phyloP scores from a whole-genome alignment of 1,140 invertebrate genomes.

The Platyscapa corneri region DNA sequence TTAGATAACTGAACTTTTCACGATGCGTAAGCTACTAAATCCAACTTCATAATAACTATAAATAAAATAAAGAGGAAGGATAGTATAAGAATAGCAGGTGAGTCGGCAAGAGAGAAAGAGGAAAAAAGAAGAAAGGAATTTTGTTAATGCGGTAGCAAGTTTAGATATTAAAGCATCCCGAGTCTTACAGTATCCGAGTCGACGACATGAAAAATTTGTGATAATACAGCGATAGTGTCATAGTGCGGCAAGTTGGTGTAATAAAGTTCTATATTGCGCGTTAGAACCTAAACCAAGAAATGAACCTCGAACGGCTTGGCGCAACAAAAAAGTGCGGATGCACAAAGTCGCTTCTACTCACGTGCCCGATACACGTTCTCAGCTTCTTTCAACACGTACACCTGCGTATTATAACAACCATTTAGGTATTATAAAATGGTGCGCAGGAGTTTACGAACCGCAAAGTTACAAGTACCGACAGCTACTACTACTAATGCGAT shows the following conservation, averaged over 20 bases:
- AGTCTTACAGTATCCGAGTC: not conserved
- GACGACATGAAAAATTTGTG: slow-evolving; percentile 23
- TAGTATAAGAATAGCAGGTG: not conserved
- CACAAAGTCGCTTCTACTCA: no score
- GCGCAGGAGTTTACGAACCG: slow-evolving; percentile 68
- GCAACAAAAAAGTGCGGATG: not conserved
- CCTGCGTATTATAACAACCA: slow-evolving; percentile 69
- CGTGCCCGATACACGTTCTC: not conserved
- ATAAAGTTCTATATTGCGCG: not conserved
- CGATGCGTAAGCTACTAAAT: not conserved
- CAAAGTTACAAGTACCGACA: slow-evolving; percentile 61
- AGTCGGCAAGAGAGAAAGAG: not conserved
- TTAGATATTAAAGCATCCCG: not conserved
- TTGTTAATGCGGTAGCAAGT: not conserved
- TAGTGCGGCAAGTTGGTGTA: not conserved
- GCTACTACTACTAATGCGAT: not conserved
- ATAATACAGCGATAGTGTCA: not conserved
- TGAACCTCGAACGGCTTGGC: not conserved
- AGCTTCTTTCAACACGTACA: slow-evolving; percentile 56
- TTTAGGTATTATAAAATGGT: slow-evolving; percentile 62
- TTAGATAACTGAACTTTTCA: not conserved
- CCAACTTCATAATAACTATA: not conserved
- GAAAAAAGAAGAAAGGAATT: not conserved
- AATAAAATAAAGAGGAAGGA: not conserved
- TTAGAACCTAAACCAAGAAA: not conserved